These are phyloP conservation scores for Drosophila obscura DNA, from an alignment of 1,140 invertebrate species.

Conservation along the genomic window DNA sequence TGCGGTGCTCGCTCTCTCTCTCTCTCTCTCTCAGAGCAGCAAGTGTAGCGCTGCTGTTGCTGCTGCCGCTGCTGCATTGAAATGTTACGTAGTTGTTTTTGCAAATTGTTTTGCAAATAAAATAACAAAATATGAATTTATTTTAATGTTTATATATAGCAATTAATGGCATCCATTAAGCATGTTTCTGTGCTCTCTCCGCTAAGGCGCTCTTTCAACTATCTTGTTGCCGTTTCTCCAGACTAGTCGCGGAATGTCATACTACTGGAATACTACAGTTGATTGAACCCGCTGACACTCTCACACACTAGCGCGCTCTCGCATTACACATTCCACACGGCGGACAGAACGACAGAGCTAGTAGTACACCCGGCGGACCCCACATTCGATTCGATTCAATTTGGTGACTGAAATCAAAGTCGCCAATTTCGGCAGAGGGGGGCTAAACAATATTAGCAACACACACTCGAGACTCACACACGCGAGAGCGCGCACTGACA, in stretches of 20 bases:
- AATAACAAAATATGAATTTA: conserved; percentile 21
- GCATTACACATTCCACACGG: conserved; percentile 12
- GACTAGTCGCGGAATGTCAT: conserved; percentile 27
- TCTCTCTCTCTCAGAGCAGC: conserved; percentile 26
- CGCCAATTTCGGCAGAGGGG: conserved; percentile 54
- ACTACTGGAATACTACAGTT: conserved; percentile 51
- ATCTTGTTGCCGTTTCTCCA: no score
- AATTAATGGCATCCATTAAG: conserved; percentile 48
- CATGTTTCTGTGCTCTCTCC: conserved; percentile 27
- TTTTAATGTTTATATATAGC: conserved; percentile 34
- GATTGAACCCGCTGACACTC: conserved; percentile 63
- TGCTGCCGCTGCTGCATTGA: conserved; percentile 34
- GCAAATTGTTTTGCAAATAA: conserved; percentile 44
- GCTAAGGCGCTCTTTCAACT: conserved; percentile 1
- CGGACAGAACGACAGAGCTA: conserved; percentile 14
- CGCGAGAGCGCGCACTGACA: conserved; percentile 7
- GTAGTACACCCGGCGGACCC: conserved; percentile 23
- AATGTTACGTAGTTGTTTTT: conserved; percentile 80
- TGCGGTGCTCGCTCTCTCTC: conserved; percentile 3
- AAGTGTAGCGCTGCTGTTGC: conserved; percentile 17
- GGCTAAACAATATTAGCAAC: conserved; percentile 17
- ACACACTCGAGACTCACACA: conserved; percentile 11
- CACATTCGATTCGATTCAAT: conserved; percentile 37
- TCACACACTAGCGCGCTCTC: conserved; percentile 25
- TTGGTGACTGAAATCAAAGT: conserved; percentile 75